Base-by-base conservation (phyloP, 2,113 vertebrate genomes). In the Brienomyrus brachyistius region DNA sequence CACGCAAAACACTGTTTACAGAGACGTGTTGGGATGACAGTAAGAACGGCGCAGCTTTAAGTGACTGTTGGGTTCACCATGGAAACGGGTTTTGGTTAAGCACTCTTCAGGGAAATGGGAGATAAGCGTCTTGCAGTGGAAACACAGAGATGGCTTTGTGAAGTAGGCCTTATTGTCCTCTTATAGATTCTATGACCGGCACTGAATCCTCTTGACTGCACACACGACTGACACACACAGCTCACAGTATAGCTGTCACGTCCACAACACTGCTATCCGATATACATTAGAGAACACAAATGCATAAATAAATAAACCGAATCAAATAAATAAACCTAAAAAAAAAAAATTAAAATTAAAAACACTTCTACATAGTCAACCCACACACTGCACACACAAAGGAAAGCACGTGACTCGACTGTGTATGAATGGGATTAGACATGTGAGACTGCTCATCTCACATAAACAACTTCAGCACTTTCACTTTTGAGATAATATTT, bases 31-130 rank as follows among this genome's bases (percentile, higher is more conserved):
- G 17, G 15, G 87, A 74, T 74, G 87, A 48, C 43, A 74, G 40
- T 5, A 50, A 48, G 52, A 35, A 19, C 19, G 9, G 19, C 4
- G 13, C 19, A 19, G 50, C 50, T 80, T 31, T 82, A 47, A 62
- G 51, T n/a, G 77, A 35, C 54, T 40, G 82, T 48, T 47, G 77
- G 23, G 80, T n/a, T 84, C 80, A 62, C 89, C 89, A 89, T 74
- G 62, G 87, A 48, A 15, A 88, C 40, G 15, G 77, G 77, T 62
- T 89, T 50, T 48, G 23, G 43, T 54, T 59, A 43, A 56, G 89
- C 23, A 59, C 52, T 83, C 77, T 80, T 83, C 40, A 62, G 35
- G 51, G 35, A 35, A 31, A 89, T 43, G 45, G 62, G 35, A 89
- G 5, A 45, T 48, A 56, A 84, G 51, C 51, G 77, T 56, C 27